Conservation (phyloP, 2,888 invertebrate species). For the Spatulosminthurus flaviceps region DNA sequence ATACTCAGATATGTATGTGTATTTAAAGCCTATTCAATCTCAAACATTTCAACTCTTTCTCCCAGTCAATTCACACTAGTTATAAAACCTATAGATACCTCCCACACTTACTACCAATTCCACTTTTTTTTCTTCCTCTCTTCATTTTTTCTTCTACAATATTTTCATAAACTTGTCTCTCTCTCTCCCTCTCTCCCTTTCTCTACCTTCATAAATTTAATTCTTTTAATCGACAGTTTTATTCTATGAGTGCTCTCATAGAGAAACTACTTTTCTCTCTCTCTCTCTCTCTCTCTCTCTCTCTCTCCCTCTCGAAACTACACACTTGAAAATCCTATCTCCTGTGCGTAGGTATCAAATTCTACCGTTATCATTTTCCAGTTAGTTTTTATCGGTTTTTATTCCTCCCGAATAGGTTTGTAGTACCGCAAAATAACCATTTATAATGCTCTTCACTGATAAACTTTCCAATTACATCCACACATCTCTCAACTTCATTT, state of each 20-base stretch:
- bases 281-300: background rate
- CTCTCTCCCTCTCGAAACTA: background rate
- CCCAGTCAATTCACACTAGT: conserved; percentile 35
- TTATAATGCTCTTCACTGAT: background rate
- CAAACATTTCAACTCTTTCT: conserved; percentile 41
- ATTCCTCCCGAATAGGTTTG: background rate
- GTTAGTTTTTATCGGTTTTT: conserved; percentile 14
- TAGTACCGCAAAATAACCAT: conserved; percentile 7
- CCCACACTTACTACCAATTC: background rate
- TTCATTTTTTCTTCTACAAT: background rate
- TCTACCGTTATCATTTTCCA: background rate
- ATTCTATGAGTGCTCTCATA: conserved; percentile 8
- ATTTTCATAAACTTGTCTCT: conserved; percentile 22
- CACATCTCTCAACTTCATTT: no score
- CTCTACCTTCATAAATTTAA: conserved; percentile 26
- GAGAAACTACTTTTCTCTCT: background rate
- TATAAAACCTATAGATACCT: background rate
- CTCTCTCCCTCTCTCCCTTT: no score
- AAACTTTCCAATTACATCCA: conserved; percentile 3
- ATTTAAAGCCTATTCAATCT: conserved; percentile 38
- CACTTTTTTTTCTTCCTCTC: background rate
- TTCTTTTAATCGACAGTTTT: conserved; percentile 30
- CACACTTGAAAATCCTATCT: background rate
- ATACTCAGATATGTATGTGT: conserved; percentile 35
- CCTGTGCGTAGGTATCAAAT: background rate